Evolutionary conservation across 2,888 invertebrate species (phyloP).

Genomic region (Eupithecia subfuscata): DNA sequence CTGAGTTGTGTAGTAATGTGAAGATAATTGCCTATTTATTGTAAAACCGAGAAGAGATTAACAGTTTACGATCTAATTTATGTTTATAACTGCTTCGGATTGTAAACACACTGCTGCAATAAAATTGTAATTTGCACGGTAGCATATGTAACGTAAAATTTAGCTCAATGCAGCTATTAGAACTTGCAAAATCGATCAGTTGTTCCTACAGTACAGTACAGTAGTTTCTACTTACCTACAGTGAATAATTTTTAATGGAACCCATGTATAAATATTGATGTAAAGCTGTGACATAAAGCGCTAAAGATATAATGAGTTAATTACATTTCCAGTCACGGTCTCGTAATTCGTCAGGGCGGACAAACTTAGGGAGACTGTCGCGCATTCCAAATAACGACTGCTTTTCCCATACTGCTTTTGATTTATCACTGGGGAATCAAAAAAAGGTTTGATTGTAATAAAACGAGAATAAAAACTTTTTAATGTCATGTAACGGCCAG

Average conservation of each 20-base stretch:
- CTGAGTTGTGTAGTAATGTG: neutral
- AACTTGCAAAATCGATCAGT: neutral
- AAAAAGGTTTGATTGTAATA: neutral
- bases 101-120: conserved; percentile 56
- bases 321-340: conserved; percentile 64
- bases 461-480: neutral
- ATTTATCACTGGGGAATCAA: neutral
- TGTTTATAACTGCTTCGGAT: conserved; percentile 61
- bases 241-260: neutral
- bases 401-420: neutral
- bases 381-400: conserved; percentile 49
- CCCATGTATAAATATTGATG: neutral
- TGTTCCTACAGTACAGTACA: neutral
- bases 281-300: conserved; percentile 12
- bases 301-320: conserved; percentile 38
- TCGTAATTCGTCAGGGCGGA: conserved; percentile 54
- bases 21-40: conserved; percentile 11
- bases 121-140: conserved; percentile 46
- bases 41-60: conserved; percentile 60
- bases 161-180: neutral
- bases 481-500: neutral
- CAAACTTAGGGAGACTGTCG: conserved; percentile 52
- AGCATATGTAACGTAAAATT: neutral
- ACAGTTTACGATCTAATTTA: conserved; percentile 64
- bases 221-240: neutral